These are phyloP conservation scores for Trichacis sp. DNA, from an alignment of 2,888 invertebrate species.

Conservation along the genomic window DNA sequence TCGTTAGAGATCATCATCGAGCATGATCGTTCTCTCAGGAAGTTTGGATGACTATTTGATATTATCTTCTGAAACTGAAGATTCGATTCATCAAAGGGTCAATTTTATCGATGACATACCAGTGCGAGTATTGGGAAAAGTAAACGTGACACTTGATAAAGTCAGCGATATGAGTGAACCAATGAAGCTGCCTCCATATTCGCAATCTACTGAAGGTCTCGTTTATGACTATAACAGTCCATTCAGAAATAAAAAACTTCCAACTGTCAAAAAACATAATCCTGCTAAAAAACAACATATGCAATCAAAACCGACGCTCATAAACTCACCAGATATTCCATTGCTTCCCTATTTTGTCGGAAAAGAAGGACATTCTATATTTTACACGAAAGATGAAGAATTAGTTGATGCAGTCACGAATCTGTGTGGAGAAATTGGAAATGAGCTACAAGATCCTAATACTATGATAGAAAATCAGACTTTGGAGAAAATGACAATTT, in stretches of 20 bases:
- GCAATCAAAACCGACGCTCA: constrained; percentile 61
- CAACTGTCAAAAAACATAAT: constrained; percentile 1
- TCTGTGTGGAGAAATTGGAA: constrained; percentile 73
- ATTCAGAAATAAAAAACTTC: constrained; percentile 26
- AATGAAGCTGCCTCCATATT: constrained; percentile 43
- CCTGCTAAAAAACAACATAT: no score
- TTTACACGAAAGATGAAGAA: constrained; percentile 52
- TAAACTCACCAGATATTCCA: constrained; percentile 68
- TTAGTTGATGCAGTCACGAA: constrained; percentile 57
- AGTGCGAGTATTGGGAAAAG: constrained; percentile 74
- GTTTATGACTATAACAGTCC: constrained; percentile 60
- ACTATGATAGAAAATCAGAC: constrained; percentile 73
- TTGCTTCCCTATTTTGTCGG: constrained; percentile 70
- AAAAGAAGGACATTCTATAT: constrained; percentile 69
- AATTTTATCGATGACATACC: constrained; percentile 71
- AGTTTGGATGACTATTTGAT: constrained; percentile 73
- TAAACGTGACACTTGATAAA: constrained; percentile 71
- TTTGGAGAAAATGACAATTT: constrained; percentile 75
- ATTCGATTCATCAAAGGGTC: constrained; percentile 74
- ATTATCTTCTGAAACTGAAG: constrained; percentile 75
- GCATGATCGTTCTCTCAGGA: constrained; percentile 73
- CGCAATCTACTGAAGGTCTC: constrained; percentile 61
- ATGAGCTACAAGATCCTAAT: constrained; percentile 73
- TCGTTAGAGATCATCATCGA: constrained; percentile 73
- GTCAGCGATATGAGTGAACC: constrained; percentile 39